Percentiles rank a stretch among this genome's conserved stretches.
These are phyloP conservation scores for Zootoca vivipara DNA, from an alignment of 2,113 vertebrate genomes.

Conservation along the genomic window DNA sequence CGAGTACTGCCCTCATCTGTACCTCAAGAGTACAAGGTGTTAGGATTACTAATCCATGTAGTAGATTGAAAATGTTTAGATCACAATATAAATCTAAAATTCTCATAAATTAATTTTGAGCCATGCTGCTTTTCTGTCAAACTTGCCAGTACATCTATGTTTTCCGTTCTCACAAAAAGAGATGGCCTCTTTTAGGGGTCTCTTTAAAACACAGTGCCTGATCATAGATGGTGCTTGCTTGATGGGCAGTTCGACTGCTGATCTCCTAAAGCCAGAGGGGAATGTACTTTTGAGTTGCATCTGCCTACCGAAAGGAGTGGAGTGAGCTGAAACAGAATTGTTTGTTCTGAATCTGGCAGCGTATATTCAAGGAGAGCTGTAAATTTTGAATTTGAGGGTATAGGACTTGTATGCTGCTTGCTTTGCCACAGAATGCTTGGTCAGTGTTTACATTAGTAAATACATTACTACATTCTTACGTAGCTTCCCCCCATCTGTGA, in stretches of 20 bases:
- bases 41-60: background rate
- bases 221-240: background rate
- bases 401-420: background rate
- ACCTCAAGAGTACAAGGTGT: background rate
- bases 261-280: background rate
- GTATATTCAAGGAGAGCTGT: background rate
- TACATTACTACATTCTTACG: background rate
- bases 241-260: background rate
- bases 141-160: background rate
- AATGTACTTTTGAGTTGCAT: background rate
- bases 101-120: background rate
- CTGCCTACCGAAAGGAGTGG: background rate
- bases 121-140: background rate
- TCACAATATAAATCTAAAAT: background rate
- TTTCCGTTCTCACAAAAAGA: background rate
- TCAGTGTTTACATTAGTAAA: background rate
- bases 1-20: background rate
- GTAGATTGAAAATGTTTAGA: background rate
- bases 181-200: background rate
- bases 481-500: background rate
- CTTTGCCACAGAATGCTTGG: background rate
- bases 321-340: background rate
- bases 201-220: background rate
- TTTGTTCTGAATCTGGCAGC: background rate
- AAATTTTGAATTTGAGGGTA: background rate